phyloP scores from a whole-genome alignment of 2,888 invertebrate genomes.

The Oligia latruncula region DNA sequence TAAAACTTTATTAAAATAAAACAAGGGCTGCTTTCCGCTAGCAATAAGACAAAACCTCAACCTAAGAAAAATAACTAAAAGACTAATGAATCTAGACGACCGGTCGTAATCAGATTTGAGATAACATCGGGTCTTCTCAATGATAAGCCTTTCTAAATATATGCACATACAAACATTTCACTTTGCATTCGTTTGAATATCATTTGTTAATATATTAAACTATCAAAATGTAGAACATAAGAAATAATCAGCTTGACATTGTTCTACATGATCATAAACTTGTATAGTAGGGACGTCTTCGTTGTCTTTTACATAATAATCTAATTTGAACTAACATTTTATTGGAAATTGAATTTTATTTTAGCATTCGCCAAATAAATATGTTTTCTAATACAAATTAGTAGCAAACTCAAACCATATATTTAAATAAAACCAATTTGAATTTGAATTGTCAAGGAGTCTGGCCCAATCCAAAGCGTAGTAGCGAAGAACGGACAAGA shows the following conservation, averaged over 20 bases:
- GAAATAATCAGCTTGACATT: slow-evolving; percentile 15
- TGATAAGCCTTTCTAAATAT: slow-evolving; percentile 52
- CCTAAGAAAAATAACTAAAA: slow-evolving; percentile 55
- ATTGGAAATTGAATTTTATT: slow-evolving; percentile 1
- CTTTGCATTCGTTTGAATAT: slow-evolving; percentile 42
- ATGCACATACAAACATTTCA: slow-evolving; percentile 49
- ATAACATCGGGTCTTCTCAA: slow-evolving; percentile 61
- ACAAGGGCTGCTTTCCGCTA: background rate
- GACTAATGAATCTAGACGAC: slow-evolving; percentile 65
- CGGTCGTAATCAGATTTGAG: slow-evolving; percentile 62
- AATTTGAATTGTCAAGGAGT: background rate
- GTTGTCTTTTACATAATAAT: background rate
- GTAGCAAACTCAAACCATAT: background rate
- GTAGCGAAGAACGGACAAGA: background rate
- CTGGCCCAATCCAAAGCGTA: background rate
- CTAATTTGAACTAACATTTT: slow-evolving; percentile 3
- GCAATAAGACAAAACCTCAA: slow-evolving; percentile 14
- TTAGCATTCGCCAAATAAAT: background rate
- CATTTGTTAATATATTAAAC: slow-evolving; percentile 23
- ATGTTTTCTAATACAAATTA: background rate
- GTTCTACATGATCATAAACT: slow-evolving; percentile 35
- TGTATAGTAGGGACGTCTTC: slow-evolving; percentile 8
- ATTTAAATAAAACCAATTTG: background rate
- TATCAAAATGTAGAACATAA: slow-evolving; percentile 28
- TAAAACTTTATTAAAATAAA: background rate